Conservation (phyloP, 2,797 vertebrate species). For the Acomys russatus region DNA sequence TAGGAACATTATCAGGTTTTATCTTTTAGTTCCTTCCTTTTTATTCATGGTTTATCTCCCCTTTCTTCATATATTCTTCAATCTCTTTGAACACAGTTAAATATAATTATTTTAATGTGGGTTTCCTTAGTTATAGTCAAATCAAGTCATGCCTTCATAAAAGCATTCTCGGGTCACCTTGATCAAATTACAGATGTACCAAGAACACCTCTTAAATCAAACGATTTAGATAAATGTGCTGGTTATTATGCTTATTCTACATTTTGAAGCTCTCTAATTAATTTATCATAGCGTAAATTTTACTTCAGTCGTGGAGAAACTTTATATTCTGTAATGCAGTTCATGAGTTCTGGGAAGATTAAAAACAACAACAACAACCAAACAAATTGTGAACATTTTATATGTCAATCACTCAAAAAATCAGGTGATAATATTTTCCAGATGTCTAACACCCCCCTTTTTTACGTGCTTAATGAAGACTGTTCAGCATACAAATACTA, state of each 20-base stretch:
- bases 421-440: background rate
- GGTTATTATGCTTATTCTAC: conserved; percentile 39
- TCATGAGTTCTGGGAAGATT: background rate
- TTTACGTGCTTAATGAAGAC: background rate
- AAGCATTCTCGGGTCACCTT: conserved; percentile 53
- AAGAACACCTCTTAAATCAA: conserved; percentile 59
- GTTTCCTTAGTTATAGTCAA: conserved; percentile 71
- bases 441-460: background rate
- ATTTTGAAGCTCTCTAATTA: conserved; percentile 37
- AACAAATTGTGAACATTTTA: background rate
- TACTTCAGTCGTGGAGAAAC: background rate
- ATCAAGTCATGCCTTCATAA: background rate
- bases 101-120: conserved; percentile 65
- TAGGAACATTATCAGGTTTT: conserved; percentile 38
- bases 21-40: background rate
- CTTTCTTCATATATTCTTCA: conserved; percentile 29
- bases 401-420: background rate
- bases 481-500: background rate
- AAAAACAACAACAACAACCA: background rate
- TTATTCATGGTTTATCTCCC: background rate
- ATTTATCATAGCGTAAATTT: conserved; percentile 8
- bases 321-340: background rate
- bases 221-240: conserved; percentile 55
- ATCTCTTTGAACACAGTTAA: conserved; percentile 33
- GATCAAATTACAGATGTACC: conserved; percentile 42